Base-by-base conservation (phyloP, 2,888 invertebrate genomes). In the Elmis aenea region DNA sequence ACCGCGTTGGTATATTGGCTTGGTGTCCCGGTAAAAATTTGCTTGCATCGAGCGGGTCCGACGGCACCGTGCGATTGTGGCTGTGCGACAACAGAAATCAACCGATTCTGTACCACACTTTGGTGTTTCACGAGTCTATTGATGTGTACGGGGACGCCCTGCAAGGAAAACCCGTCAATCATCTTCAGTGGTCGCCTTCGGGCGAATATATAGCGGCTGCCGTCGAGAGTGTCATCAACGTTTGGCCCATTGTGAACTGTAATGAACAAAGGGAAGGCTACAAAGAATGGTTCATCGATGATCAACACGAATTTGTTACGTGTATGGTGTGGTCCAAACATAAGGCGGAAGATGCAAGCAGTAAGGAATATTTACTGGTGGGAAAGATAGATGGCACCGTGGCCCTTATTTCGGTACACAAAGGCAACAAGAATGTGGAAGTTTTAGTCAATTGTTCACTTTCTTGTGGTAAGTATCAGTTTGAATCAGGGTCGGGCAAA, bases 31-130 rank as follows among this genome's bases (percentile, higher is more conserved):
- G 62, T 30, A 69, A 66, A 29, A 60, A 61, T 21, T 58, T 71
- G 11, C 61, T 78, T 20, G 77, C 76, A 12, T 73, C 77, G 2
- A 72, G 75, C 53, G 77, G 75, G 1, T 74, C 71, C 55, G 79
- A 79, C 58, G 76, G 77, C n/a, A 78, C 77, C 2, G 73, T 78
- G 0, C 61, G 78, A 11, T 59, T 77, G 8, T 79, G 78, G 79
- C 61, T 68, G 26, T 64, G 70, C 3, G 64, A 66, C 33, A 61
- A 43, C 2, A 50, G 63, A 34, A 63, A 61, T 15, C 57, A 58
- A 33, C 51, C 56, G 1, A 50, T 34, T 25, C 59, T 76, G 37
- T 73, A 76, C 48, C 73, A 73, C 42, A 76, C 76, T 1, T 62
- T 75, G 41, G 67, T 76, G 5, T 77, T 76, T 52, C 68, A 70